phyloP scores from a whole-genome alignment of 1,140 invertebrate genomes.

The silkworm (Bombyx mori) region ASM3026992v2 NC_085115.1:6668501-6669000 shows the following conservation, averaged over 20 bases:
- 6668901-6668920: constrained; percentile 24
- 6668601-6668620: constrained; percentile 11
- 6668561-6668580: constrained; percentile 34
- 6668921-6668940: constrained; percentile 44
- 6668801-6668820: constrained; percentile 29
- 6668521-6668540: constrained; percentile 37
- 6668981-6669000: constrained; percentile 43
- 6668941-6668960: constrained; percentile 32
- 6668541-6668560: constrained; percentile 35
- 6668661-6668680: constrained; percentile 26
- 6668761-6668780: constrained; percentile 18
- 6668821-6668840: constrained; percentile 34
- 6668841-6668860: constrained; percentile 40
- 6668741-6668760: constrained; percentile 31
- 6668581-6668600: constrained; percentile 28
- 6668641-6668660: constrained; percentile 39
- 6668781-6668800: constrained; percentile 9
- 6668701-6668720: constrained; percentile 32
- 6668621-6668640: constrained; percentile 33
- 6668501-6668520: constrained; percentile 34
- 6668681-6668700: constrained; percentile 28
- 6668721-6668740: constrained; percentile 45
- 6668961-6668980: constrained; percentile 42
- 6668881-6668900: constrained; percentile 43
- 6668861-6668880: constrained; percentile 35